Percentiles rank a stretch among this genome's conserved stretches.
These are phyloP conservation scores for Lucifuga dentata DNA, from an alignment of 2,113 vertebrate genomes.

Conservation along the genomic window DNA sequence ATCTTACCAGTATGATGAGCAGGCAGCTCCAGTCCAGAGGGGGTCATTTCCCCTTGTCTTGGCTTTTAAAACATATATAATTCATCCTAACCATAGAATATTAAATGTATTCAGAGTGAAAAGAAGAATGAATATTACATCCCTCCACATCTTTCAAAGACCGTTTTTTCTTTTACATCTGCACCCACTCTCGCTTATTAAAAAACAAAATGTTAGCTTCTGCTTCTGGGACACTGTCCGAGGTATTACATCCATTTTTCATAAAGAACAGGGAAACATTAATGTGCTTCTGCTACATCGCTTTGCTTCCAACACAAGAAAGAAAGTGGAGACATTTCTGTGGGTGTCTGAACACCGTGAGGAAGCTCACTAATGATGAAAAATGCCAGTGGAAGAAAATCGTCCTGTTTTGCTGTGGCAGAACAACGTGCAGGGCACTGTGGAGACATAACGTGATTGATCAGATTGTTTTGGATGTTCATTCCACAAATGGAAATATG, in stretches of 20 bases:
- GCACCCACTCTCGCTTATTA: conserved; percentile 20
- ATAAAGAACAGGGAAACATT: conserved; percentile 41
- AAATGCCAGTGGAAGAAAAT: conserved; percentile 34
- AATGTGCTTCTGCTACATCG: conserved; percentile 19
- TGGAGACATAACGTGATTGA: conserved; percentile 38
- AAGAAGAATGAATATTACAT: conserved; percentile 67
- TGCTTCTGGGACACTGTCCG: conserved; percentile 29
- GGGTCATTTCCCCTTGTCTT: conserved; percentile 37
- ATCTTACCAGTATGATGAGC: conserved; percentile 22
- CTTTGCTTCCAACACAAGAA: conserved; percentile 31
- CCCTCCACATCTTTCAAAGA: conserved; percentile 27
- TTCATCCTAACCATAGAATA: conserved; percentile 61
- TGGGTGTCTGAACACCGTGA: conserved; percentile 31
- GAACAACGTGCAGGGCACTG: conserved; percentile 1
- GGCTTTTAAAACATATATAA: conserved; percentile 75
- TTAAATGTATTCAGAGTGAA: conserved; percentile 45
- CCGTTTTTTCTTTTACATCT: conserved; percentile 20
- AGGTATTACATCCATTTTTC: conserved; percentile 59
- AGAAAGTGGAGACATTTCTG: conserved; percentile 22
- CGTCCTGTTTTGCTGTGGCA: neutral
- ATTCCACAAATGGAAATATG: conserved; percentile 10
- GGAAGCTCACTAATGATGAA: conserved; percentile 51
- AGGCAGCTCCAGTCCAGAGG: conserved; percentile 1
- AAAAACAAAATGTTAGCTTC: conserved; percentile 36
- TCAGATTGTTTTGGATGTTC: conserved; percentile 13